These are phyloP conservation scores for Ophonus ardosiacus DNA, from an alignment of 2,888 invertebrate genomes.

Conservation along the genomic window DNA sequence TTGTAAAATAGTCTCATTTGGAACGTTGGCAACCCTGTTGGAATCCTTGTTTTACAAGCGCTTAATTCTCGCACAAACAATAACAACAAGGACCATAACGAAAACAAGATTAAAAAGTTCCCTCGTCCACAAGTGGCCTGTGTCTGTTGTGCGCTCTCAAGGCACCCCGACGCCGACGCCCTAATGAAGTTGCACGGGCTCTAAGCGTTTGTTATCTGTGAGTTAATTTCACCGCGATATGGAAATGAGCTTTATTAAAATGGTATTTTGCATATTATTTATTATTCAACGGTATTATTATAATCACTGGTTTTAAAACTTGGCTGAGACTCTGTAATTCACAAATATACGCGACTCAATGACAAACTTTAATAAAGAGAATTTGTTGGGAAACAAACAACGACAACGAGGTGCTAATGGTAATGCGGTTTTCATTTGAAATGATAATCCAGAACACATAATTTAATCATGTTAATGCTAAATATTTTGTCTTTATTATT, in stretches of 20 bases:
- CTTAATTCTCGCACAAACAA: constrained; percentile 54
- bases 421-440: constrained; percentile 18
- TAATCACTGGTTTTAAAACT: constrained; percentile 42
- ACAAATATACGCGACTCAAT: constrained; percentile 31
- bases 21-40: background rate
- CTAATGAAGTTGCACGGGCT: constrained; percentile 36
- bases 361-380: constrained; percentile 34
- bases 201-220: constrained; percentile 51
- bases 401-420: constrained; percentile 11
- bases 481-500: background rate
- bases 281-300: constrained; percentile 54
- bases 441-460: background rate
- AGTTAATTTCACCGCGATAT: constrained; percentile 54
- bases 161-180: background rate
- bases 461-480: background rate
- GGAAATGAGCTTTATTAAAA: constrained; percentile 59
- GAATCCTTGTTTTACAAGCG: background rate
- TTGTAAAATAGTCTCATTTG: background rate
- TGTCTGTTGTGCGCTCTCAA: background rate
- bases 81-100: constrained; percentile 58
- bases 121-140: constrained; percentile 28
- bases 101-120: constrained; percentile 62
- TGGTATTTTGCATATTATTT: constrained; percentile 58
- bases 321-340: constrained; percentile 37
- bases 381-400: constrained; percentile 30